Evolutionary conservation across 2,797 vertebrate genomes (phyloP).

Genomic region (Neoniphon sammara): DNA sequence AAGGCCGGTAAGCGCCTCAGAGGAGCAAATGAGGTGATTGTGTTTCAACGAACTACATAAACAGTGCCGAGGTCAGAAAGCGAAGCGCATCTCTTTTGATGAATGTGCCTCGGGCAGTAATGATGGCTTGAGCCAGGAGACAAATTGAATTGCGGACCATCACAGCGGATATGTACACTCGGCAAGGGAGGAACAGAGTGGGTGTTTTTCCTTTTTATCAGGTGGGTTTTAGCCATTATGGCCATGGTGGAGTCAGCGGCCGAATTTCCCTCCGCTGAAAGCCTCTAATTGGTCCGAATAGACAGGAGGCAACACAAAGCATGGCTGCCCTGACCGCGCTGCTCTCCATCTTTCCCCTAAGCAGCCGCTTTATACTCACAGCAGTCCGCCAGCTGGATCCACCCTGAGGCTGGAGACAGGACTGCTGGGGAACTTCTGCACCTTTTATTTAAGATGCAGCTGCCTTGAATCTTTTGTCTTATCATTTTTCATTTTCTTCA

Average conservation of each 20-base stretch:
- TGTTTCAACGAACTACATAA: constrained; percentile 41
- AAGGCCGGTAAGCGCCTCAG: constrained; percentile 12
- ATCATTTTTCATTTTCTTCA: background rate
- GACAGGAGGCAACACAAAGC: constrained; percentile 24
- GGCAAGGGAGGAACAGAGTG: constrained; percentile 59
- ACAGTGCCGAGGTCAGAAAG: constrained; percentile 41
- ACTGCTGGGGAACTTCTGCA: background rate
- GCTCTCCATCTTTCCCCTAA: background rate
- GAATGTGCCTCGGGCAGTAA: constrained; percentile 66
- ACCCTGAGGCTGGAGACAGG: background rate
- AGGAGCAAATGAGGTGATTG: constrained; percentile 41
- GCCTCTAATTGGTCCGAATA: constrained; percentile 47
- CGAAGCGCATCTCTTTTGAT: constrained; percentile 56
- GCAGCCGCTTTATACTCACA: background rate
- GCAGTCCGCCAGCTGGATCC: background rate
- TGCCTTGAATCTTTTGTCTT: background rate
- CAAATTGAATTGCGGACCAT: constrained; percentile 71
- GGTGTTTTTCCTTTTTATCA: constrained; percentile 66
- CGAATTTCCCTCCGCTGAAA: constrained; percentile 36
- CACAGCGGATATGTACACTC: constrained; percentile 57
- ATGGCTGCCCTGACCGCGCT: no score
- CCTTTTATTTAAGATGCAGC: background rate
- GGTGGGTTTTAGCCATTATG: constrained; percentile 65
- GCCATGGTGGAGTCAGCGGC: constrained; percentile 49
- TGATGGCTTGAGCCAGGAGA: constrained; percentile 57